Evolutionary conservation across 2,888 invertebrate genomes (phyloP).

Genomic region (Cataglyphis albicans): DNA sequence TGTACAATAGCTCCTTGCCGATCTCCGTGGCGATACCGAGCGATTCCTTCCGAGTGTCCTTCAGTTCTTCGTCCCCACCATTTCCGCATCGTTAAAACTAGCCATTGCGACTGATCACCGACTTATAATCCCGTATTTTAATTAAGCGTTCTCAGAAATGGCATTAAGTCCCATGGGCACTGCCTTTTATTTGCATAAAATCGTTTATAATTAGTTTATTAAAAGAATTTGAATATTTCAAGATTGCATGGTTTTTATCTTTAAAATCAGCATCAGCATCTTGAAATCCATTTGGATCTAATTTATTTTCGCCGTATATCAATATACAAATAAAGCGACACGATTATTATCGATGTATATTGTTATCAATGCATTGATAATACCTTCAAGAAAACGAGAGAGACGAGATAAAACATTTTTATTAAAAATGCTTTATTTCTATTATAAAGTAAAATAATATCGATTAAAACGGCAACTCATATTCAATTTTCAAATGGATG

Average conservation of each 20-base stretch:
- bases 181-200: conserved; percentile 8
- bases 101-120: conserved; percentile 49
- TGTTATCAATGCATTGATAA: not conserved
- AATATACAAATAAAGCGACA: not conserved
- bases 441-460: not conserved
- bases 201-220: conserved; percentile 29
- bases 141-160: conserved; percentile 71
- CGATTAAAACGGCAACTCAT: conserved; percentile 4
- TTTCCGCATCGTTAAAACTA: conserved; percentile 68
- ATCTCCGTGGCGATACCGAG: conserved; percentile 77
- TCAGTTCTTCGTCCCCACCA: conserved; percentile 38
- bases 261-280: not conserved
- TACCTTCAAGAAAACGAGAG: not conserved
- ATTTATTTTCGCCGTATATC: not conserved
- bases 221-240: not conserved
- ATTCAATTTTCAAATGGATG: not conserved
- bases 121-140: conserved; percentile 69
- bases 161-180: conserved; percentile 8
- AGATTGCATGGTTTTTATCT: not conserved
- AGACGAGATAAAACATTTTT: not conserved
- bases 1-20: conserved; percentile 76
- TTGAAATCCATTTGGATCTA: not conserved
- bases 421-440: not conserved
- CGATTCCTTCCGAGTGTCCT: conserved; percentile 47
- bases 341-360: conserved; percentile 10